Base-by-base conservation (phyloP, 2,113 vertebrate species). In the Saccopteryx leptura region DNA sequence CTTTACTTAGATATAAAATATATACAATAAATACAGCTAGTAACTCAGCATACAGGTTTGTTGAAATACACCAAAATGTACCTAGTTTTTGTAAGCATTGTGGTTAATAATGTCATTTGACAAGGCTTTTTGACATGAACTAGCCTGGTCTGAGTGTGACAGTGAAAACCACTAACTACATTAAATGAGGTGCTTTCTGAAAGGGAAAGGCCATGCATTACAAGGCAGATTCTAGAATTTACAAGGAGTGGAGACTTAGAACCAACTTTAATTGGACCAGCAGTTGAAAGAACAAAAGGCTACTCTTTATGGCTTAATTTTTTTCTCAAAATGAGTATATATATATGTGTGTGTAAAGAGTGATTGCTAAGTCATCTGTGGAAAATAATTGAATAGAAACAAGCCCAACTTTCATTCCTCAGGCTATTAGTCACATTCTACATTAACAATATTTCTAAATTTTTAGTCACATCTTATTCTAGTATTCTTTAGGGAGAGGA, bases 101-200 rank as follows among this genome's bases (percentile, higher is more conserved):
- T 84, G 58, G 58, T 23, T 86, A 81, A 78, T 66, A 78, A 78
- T 92, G 79, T 7, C 58, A 39, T 21, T n/a, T 78, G 79, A 54
- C 90, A 74, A 58, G 33, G 15, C 11, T 93, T 94, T 71, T 72
- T 76, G 31, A 79, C 33, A 33, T 82, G 74, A 74, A 54, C 63
- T 95, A 46, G 33, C 48, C 61, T 87, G 39, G 9, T 86, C 69
- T 80, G 88, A 88, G 46, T 84, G 18, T 88, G 65, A 79, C 89
- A 75, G 68, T 81, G 76, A 58, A 78, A 96, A 28, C 50, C 56
- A 91, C 58, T 71, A n/a, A 15, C 66, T 80, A 9, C 50, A 9
- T 93, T 74, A 88, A 76, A 61, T 31, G 17, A 92, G 72, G 31
- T 95, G 63, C 61, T 76, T 92, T 94, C 89, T 85, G 93, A 96